Percentiles rank a stretch among this genome's conserved stretches.
phyloP scores from a whole-genome alignment of 1,140 invertebrate species.

The Drosophila lacteicornis region DNA sequence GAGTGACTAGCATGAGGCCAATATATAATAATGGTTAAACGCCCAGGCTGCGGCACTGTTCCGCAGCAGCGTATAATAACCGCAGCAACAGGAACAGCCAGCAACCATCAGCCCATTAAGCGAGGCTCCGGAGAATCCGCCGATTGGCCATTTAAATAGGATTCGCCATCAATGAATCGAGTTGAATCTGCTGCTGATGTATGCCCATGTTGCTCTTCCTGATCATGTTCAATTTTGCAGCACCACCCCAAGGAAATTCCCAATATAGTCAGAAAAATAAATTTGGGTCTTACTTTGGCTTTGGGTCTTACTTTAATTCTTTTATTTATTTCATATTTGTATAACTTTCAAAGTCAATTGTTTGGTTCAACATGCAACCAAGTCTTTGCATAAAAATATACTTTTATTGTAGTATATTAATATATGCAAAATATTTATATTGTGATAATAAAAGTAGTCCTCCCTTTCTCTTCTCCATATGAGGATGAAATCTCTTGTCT shows the following conservation, averaged over 20 bases:
- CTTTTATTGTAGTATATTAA: too few relatives aligned
- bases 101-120: constrained; percentile 58
- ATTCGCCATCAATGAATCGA: constrained; percentile 58
- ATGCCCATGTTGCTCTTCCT: constrained; percentile 30
- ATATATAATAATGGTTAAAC: constrained; percentile 75
- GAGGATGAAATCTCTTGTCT: too few relatives aligned
- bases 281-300: too few relatives aligned
- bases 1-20: constrained; percentile 69
- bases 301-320: too few relatives aligned
- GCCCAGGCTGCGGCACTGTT: constrained; percentile 47
- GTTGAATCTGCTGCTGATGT: constrained; percentile 58
- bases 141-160: constrained; percentile 64
- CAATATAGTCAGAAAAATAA: too few relatives aligned
- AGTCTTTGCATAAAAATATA: too few relatives aligned
- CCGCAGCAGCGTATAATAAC: constrained; percentile 45
- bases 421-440: too few relatives aligned
- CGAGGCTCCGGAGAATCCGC: constrained; percentile 41
- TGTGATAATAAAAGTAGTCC: neutral
- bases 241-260: constrained; percentile 16
- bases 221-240: constrained; percentile 32
- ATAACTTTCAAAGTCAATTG: neutral
- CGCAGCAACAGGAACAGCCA: constrained; percentile 26
- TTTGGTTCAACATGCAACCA: too few relatives aligned
- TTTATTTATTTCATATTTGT: neutral
- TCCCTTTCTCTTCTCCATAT: too few relatives aligned